Evolutionary conservation across 2,113 vertebrate species (phyloP).

Genomic region (Cygnus buccinator): DNA sequence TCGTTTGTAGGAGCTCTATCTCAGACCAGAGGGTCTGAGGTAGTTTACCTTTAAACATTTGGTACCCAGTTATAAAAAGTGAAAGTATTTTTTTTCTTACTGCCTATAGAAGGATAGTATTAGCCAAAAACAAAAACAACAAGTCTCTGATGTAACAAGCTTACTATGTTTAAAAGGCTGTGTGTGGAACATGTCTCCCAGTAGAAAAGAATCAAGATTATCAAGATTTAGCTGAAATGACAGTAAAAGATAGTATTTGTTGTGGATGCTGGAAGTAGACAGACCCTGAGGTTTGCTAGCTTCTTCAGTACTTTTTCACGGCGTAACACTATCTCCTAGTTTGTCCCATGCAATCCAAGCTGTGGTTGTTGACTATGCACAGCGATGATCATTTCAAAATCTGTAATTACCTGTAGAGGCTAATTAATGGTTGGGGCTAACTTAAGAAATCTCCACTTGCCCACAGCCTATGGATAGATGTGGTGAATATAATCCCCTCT

Average conservation of each 20-base stretch:
- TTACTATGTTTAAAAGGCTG: neutral
- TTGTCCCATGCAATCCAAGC: neutral
- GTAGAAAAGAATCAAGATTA: neutral
- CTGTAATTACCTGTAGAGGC: neutral
- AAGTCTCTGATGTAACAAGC: neutral
- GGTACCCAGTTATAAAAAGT: neutral
- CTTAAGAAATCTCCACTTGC: neutral
- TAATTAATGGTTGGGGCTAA: neutral
- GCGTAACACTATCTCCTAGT: neutral
- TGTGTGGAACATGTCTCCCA: neutral
- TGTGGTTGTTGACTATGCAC: neutral
- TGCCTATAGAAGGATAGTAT: neutral
- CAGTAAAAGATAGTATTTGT: neutral
- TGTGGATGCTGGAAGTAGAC: neutral
- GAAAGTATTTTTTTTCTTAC: neutral
- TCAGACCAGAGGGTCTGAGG: accelerated
- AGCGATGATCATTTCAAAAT: accelerated
- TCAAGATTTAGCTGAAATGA: neutral
- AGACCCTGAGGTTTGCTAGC: neutral
- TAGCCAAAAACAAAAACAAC: neutral
- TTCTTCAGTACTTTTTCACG: neutral
- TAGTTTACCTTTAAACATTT: neutral
- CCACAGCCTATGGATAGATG: neutral
- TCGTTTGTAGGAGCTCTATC: neutral
- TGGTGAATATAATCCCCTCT: neutral